These are phyloP conservation scores for Climacteris rufus DNA, from an alignment of 2,113 vertebrate genomes.

Conservation along the genomic window DNA sequence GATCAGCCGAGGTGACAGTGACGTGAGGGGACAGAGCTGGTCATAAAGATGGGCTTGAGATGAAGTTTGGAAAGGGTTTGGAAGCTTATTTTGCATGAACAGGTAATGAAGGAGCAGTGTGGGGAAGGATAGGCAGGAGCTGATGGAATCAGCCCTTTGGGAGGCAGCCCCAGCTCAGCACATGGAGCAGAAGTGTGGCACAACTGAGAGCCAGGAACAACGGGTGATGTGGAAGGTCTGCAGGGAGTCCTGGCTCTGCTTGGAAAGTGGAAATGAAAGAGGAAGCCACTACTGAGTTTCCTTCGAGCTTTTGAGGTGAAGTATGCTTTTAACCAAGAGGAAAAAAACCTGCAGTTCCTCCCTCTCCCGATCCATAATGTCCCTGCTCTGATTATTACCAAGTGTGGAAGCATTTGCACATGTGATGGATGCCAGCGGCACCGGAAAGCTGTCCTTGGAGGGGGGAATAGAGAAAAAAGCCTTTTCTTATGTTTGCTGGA, in stretches of 20 bases:
- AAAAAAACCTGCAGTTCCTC: background rate
- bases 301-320: background rate
- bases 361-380: background rate
- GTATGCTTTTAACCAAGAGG: background rate
- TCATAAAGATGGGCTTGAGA: background rate
- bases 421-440: constrained; percentile 29
- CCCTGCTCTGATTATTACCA: constrained; percentile 56
- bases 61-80: background rate
- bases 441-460: background rate
- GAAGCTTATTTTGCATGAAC: background rate
- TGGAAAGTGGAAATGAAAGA: background rate
- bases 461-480: background rate
- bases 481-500: background rate
- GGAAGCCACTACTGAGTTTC: background rate
- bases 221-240: accelerated
- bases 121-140: background rate
- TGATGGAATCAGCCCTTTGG: background rate
- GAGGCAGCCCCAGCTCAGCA: background rate
- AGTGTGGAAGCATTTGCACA: constrained; percentile 30
- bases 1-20: accelerated
- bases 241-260: background rate
- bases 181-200: accelerated
- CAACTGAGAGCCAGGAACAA: background rate
- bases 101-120: accelerated
- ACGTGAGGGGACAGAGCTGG: background rate